Conservation (phyloP, 2,888 invertebrate species). For the Tetrapedia diversipes region DNA sequence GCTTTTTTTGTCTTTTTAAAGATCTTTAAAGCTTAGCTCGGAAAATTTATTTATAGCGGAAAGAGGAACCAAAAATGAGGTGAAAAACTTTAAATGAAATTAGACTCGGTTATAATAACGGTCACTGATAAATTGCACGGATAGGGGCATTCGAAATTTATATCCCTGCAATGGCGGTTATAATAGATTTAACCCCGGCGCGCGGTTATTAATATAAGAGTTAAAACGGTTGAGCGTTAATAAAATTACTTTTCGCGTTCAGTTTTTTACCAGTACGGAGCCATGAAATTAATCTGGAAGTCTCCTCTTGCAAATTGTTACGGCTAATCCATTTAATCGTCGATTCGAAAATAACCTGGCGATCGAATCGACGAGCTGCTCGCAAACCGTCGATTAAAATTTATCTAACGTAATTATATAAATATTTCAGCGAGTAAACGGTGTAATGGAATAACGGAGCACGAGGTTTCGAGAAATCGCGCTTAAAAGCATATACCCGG, state of each 20-base stretch:
- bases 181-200: no score
- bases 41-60: no score
- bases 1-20: background rate
- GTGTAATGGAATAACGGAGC: background rate
- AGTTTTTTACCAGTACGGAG: background rate
- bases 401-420: no score
- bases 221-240: background rate
- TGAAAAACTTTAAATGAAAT: no score
- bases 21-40: no score
- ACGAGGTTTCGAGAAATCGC: background rate
- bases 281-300: background rate
- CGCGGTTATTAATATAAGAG: no score
- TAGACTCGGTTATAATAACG: no score
- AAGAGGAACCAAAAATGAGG: no score
- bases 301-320: background rate
- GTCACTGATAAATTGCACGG: no score
- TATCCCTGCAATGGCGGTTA: no score
- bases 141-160: no score
- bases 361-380: no score
- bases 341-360: background rate
- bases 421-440: background rate
- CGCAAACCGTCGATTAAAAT: background rate
- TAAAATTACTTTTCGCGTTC: background rate
- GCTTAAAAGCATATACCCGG: background rate
- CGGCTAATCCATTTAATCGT: background rate